Base-by-base conservation (phyloP, 2,113 vertebrate species). In the Poeciliopsis prolifica region DNA sequence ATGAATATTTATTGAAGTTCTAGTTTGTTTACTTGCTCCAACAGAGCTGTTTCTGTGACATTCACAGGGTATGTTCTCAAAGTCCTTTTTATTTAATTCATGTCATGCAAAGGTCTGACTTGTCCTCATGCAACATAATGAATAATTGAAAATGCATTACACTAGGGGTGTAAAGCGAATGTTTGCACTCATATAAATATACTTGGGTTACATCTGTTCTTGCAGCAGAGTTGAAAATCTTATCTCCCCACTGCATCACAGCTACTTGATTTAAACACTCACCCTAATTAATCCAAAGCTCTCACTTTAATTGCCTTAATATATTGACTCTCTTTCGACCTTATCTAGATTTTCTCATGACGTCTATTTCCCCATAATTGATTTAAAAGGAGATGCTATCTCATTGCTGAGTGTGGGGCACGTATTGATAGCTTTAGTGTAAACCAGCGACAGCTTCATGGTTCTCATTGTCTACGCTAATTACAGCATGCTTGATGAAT, bases 381-480 rank as follows among this genome's bases (percentile, higher is more conserved):
- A 93, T 94, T 91, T 61, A 51, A 79, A 88, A 82, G 79, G 61
- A 93, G 92, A 93, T 93, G 81, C 91, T 89, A 94, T 94, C 92
- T 88, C 79, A 42, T 31, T 0, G 29, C 71, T 5, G 72, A 78
- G 70, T 85, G 82, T 61, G 65, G 77, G 84, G 75, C 78, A 71
- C 37, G 74, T 92, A 93, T 92, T 92, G 91, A 94, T 89, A 89
- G 87, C 80, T 79, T 78, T 77, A 78, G 79, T 91, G 93, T 89
- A 90, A 93, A 89, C 61, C 81, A 48, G 71, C 72, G 78, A 87
- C 84, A 87, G 77, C 92, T 88, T 80, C 68, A 78, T 70, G 24
- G 61, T 76, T 86, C 74, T 64, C 61, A 85, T 91, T 90, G 90
- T 93, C 87, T 78, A 28, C 74, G 78, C 89, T 93, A 93, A 95